phyloP scores from a whole-genome alignment of 2,888 invertebrate genomes.

The Allophyes oxyacanthae region DNA sequence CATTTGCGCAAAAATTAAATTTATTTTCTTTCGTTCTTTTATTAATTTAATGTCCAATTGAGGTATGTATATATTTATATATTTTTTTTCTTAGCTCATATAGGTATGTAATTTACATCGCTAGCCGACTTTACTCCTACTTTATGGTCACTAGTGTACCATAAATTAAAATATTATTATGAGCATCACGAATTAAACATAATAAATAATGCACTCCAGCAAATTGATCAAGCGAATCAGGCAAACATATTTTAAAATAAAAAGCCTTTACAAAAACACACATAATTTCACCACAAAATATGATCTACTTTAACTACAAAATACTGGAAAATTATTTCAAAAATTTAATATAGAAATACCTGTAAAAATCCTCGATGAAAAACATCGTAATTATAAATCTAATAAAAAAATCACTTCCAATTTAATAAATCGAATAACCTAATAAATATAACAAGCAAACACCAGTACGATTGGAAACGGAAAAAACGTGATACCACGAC shows the following conservation, averaged over 20 bases:
- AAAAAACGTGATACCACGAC: constrained; percentile 46
- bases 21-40: too few relatives aligned
- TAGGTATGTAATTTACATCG: too few relatives aligned
- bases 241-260: constrained; percentile 12
- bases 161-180: constrained; percentile 26
- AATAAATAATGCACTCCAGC: constrained; percentile 14
- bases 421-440: constrained; percentile 14
- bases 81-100: too few relatives aligned
- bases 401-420: neutral
- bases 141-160: neutral
- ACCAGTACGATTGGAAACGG: constrained; percentile 13
- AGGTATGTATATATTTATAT: too few relatives aligned
- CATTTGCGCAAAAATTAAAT: too few relatives aligned
- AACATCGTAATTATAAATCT: neutral
- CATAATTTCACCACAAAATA: too few relatives aligned
- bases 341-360: too few relatives aligned
- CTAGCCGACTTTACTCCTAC: too few relatives aligned
- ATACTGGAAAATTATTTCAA: too few relatives aligned
- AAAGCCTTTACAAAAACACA: neutral
- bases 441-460: constrained; percentile 31
- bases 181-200: constrained; percentile 5
- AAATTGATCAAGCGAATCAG: constrained; percentile 24
- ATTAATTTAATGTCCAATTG: too few relatives aligned
- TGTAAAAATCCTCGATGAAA: too few relatives aligned
- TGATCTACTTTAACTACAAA: too few relatives aligned